phyloP scores from a whole-genome alignment of 2,113 vertebrate genomes.

The Galemys pyrenaicus region DNA sequence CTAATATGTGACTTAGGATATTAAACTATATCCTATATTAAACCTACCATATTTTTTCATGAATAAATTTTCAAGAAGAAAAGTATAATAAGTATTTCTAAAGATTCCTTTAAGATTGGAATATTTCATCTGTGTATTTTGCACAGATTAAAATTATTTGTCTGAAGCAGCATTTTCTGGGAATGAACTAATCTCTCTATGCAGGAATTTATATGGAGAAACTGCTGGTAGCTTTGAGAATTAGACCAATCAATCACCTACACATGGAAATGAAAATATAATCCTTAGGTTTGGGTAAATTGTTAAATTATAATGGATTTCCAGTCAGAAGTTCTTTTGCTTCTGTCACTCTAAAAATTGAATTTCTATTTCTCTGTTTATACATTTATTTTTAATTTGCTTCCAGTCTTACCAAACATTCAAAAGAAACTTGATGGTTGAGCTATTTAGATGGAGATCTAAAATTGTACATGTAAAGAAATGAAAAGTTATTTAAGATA shows the following conservation, averaged over 20 bases:
- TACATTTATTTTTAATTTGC: constrained; percentile 25
- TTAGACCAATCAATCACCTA: neutral
- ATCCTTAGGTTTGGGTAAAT: constrained; percentile 31
- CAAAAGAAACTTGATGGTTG: constrained; percentile 43
- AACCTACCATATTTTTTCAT: neutral
- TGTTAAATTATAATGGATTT: constrained; percentile 24
- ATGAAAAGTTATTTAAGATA: constrained; percentile 47
- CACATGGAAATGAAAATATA: neutral
- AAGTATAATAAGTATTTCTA: neutral
- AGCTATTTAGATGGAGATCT: constrained; percentile 33
- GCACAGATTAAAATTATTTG: neutral
- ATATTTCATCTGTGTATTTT: constrained; percentile 25
- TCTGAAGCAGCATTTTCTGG: constrained; percentile 3
- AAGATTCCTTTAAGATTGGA: constrained; percentile 19
- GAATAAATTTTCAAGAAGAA: neutral
- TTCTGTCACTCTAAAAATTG: neutral
- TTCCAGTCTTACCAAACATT: constrained; percentile 41
- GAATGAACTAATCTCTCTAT: neutral
- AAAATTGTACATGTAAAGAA: constrained; percentile 50
- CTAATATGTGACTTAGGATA: neutral
- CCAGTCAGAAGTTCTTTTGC: constrained; percentile 21
- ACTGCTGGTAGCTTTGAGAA: constrained; percentile 2
- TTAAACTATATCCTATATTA: too few relatives aligned
- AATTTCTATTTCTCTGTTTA: neutral
- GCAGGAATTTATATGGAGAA: neutral